Percentiles rank a stretch among this genome's conserved stretches.
phyloP scores from a whole-genome alignment of 2,888 invertebrate species.

The Andricus curvator region DNA sequence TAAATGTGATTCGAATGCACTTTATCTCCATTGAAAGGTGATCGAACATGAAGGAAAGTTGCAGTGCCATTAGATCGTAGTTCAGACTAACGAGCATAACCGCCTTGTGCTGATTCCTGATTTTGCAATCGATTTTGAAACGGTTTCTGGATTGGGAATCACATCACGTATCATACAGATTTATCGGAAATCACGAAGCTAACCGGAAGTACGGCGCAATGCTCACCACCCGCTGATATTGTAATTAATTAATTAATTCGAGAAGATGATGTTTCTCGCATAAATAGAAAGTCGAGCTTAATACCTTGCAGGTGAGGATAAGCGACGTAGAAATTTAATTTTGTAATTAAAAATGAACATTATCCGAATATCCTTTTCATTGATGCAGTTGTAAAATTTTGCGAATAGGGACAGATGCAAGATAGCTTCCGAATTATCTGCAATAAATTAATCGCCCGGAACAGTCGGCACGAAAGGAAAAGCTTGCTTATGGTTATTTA shows the following conservation, averaged over 20 bases:
- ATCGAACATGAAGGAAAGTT: constrained; percentile 37
- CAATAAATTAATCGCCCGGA: neutral
- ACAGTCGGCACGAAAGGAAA: neutral
- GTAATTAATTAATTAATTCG: constrained; percentile 23
- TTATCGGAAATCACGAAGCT: constrained; percentile 53
- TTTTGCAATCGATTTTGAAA: constrained; percentile 67
- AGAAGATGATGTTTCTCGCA: constrained; percentile 20
- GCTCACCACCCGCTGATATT: constrained; percentile 45
- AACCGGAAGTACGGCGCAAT: constrained; percentile 50
- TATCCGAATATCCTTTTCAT: no score
- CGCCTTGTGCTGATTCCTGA: constrained; percentile 68
- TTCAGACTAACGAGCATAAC: constrained; percentile 65
- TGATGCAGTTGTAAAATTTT: neutral
- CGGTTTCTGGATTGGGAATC: constrained; percentile 64
- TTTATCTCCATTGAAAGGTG: constrained; percentile 9
- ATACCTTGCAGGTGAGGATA: no score
- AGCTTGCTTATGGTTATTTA: constrained; percentile 1
- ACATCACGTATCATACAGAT: constrained; percentile 56
- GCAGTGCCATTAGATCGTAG: constrained; percentile 17
- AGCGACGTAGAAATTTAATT: neutral
- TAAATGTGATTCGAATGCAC: neutral
- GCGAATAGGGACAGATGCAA: neutral
- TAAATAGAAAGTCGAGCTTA: neutral
- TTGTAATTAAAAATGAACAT: no score
- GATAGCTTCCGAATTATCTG: constrained; percentile 5